Percentiles rank a stretch among this genome's conserved stretches.
Evolutionary conservation across 37 sponge, comb jelly and placozoan genomes (phyloP).

Genomic region (Hormiphora californensis): DNA sequence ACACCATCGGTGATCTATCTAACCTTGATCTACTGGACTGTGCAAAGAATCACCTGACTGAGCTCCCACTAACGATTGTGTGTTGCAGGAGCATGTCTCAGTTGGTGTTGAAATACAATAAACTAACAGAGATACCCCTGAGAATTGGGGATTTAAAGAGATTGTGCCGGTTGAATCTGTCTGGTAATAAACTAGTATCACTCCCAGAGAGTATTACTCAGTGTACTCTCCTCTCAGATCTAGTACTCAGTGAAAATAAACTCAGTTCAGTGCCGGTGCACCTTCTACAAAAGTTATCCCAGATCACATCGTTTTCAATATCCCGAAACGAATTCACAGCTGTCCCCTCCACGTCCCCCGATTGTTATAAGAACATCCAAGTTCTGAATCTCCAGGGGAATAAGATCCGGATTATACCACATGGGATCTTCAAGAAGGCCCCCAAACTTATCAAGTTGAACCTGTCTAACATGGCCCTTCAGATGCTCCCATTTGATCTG

Average conservation of each 20-base stretch:
- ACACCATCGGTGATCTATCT: background rate
- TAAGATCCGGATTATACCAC: constrained; percentile 32
- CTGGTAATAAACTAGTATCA: background rate
- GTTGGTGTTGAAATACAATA: constrained; percentile 32
- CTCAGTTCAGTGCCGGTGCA: background rate
- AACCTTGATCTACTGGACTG: constrained; percentile 16
- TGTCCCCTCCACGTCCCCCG: constrained; percentile 13
- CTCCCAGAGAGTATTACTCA: background rate
- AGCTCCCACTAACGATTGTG: background rate
- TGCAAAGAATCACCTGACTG: constrained; percentile 18
- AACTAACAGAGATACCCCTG: background rate
- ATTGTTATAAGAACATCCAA: constrained; percentile 15
- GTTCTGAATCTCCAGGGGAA: constrained; percentile 10
- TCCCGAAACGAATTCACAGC: constrained; percentile 20
- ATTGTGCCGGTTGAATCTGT: background rate
- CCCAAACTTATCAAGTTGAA: background rate
- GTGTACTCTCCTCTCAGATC: constrained; percentile 17
- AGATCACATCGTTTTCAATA: background rate
- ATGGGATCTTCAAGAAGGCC: constrained; percentile 31
- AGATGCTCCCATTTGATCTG: constrained; percentile 28
- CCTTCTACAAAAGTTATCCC: background rate
- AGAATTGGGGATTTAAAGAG: constrained; percentile 35
- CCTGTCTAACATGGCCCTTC: background rate
- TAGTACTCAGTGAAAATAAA: constrained; percentile 12
- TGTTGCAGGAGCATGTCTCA: constrained; percentile 24